Percentiles rank a stretch among this genome's conserved stretches.
Evolutionary conservation across 2,888 invertebrate genomes (phyloP).

Genomic region (Leptarthrus brevirostris): DNA sequence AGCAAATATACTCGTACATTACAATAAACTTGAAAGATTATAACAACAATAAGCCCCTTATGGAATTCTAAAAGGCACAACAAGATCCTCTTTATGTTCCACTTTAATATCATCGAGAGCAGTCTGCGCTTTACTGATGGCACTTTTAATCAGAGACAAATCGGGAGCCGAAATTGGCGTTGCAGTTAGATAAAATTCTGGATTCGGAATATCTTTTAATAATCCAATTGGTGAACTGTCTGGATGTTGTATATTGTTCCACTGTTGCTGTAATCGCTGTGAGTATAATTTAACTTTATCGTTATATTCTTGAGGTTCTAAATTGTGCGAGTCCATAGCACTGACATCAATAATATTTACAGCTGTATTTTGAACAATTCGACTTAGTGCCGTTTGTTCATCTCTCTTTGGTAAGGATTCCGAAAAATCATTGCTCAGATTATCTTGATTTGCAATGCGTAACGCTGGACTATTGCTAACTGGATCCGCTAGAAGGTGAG

Average conservation of each 20-base stretch:
- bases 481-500: slow-evolving; percentile 82
- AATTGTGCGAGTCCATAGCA: slow-evolving; percentile 86
- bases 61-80: slow-evolving; percentile 87
- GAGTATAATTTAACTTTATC: slow-evolving; percentile 83
- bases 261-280: slow-evolving; percentile 69
- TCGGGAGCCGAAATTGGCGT: slow-evolving; percentile 74
- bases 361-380: slow-evolving; percentile 90
- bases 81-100: slow-evolving; percentile 89
- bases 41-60: too few relatives aligned
- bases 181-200: slow-evolving; percentile 75
- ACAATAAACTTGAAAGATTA: too few relatives aligned
- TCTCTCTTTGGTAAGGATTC: slow-evolving; percentile 81
- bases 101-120: slow-evolving; percentile 85
- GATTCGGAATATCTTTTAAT: slow-evolving; percentile 79
- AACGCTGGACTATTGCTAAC: slow-evolving; percentile 79
- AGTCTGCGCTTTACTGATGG: slow-evolving; percentile 76
- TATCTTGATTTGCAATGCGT: slow-evolving; percentile 78
- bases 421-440: slow-evolving; percentile 72
- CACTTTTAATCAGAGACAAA: slow-evolving; percentile 78
- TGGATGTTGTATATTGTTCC: slow-evolving; percentile 66
- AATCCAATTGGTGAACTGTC: slow-evolving; percentile 65
- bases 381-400: slow-evolving; percentile 89
- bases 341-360: slow-evolving; percentile 97
- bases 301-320: slow-evolving; percentile 89
- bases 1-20: not conserved